Percentiles rank a stretch among this genome's conserved stretches.
phyloP scores from a whole-genome alignment of 2,888 invertebrate genomes.

The Tridacna gigas region DNA sequence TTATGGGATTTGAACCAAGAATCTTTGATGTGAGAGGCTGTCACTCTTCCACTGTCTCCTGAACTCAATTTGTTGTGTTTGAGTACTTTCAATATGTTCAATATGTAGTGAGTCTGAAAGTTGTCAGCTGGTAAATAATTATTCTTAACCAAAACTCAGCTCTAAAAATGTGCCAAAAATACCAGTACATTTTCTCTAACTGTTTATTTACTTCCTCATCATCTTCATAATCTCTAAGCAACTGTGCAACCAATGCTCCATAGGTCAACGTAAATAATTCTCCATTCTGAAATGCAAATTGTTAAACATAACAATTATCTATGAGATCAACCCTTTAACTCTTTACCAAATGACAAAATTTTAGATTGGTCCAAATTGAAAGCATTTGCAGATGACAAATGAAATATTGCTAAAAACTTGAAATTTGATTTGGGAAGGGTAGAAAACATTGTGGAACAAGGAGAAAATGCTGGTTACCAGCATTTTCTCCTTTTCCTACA shows the following conservation, averaged over 20 bases:
- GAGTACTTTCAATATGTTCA: too few relatives aligned
- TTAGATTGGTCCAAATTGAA: background rate
- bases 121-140: too few relatives aligned
- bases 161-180: background rate
- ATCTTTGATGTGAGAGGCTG: too few relatives aligned
- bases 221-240: constrained; percentile 98
- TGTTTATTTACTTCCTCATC: constrained; percentile 99
- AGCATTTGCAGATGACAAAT: too few relatives aligned
- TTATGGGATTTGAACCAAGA: too few relatives aligned
- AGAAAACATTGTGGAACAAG: background rate
- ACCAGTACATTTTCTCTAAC: constrained; percentile 84
- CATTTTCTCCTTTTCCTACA: background rate
- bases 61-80: background rate
- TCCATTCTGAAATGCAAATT: constrained; percentile 89
- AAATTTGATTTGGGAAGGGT: background rate
- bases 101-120: too few relatives aligned
- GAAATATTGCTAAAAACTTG: background rate
- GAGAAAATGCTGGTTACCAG: background rate
- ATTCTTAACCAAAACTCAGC: too few relatives aligned
- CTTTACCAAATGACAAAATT: background rate
- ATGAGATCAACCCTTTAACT: background rate
- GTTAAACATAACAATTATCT: background rate
- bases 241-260: constrained; percentile 98
- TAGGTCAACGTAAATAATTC: constrained; percentile 99
- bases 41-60: too few relatives aligned